phyloP scores from a whole-genome alignment of 2,113 vertebrate species.

The Entelurus aequoreus region DNA sequence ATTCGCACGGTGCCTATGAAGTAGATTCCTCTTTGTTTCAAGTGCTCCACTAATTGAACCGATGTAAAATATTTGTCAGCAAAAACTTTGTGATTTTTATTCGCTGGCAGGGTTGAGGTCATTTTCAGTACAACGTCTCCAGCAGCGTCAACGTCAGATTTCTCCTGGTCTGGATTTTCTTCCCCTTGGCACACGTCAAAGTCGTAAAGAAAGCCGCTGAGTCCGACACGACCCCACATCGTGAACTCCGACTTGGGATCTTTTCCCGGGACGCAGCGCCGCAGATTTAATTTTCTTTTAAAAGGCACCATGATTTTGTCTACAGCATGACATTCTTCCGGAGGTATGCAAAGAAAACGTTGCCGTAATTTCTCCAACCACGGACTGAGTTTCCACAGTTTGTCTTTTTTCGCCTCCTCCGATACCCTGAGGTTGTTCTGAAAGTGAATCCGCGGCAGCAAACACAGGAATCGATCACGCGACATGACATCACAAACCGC shows the following conservation, averaged over 20 bases:
- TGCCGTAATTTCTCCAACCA: slow-evolving; percentile 17
- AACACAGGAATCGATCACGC: slow-evolving; percentile 16
- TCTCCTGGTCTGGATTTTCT: background rate
- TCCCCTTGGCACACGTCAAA: background rate
- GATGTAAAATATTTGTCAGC: background rate
- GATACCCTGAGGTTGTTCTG: slow-evolving; percentile 29
- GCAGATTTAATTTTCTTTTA: slow-evolving; percentile 2
- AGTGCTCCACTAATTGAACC: background rate
- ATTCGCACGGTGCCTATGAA: slow-evolving; percentile 2
- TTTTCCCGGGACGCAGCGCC: background rate
- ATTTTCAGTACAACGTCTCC: background rate
- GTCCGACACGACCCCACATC: background rate
- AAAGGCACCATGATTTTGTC: slow-evolving; percentile 18
- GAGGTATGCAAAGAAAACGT: slow-evolving; percentile 9
- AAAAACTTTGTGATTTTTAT: background rate
- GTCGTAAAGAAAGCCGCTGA: background rate
- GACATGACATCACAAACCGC: slow-evolving; percentile 20
- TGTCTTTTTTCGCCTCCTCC: slow-evolving; percentile 17
- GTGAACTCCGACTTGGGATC: background rate
- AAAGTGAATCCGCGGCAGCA: slow-evolving; percentile 28
- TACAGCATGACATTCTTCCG: slow-evolving; percentile 21
- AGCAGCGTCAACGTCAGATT: background rate
- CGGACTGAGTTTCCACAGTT: slow-evolving; percentile 20
- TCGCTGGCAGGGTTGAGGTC: background rate
- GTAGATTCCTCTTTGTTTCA: slow-evolving; percentile 11